A percentile compares a stretch with the other conserved stretches of the same genome.
phyloP scores from a whole-genome alignment of 2,888 invertebrate genomes.

The Caenorhabditis uteleia region DNA sequence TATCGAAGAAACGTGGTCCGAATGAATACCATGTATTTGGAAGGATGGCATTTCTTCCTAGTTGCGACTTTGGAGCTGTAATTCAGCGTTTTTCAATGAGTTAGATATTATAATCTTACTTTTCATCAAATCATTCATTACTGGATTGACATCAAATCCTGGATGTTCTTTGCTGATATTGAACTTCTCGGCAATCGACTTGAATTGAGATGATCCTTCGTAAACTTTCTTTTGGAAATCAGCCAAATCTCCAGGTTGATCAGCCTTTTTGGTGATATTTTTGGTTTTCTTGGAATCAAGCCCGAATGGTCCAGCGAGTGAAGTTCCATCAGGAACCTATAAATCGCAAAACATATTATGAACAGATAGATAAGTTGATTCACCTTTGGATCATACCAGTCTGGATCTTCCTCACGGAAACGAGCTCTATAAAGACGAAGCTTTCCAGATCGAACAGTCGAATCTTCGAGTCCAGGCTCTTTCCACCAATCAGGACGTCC shows the following conservation, averaged over 20 bases:
- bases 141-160: slow-evolving; percentile 61
- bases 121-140: slow-evolving; percentile 49
- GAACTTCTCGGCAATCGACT: slow-evolving; percentile 62
- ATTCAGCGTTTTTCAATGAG: background rate
- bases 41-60: slow-evolving; percentile 44
- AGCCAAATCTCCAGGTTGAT: slow-evolving; percentile 56
- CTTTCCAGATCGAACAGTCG: slow-evolving; percentile 42
- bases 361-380: background rate
- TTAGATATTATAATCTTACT: slow-evolving; percentile 19
- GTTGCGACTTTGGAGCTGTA: slow-evolving; percentile 45
- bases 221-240: slow-evolving; percentile 65
- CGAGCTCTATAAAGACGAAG: slow-evolving; percentile 37
- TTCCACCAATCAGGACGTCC: slow-evolving; percentile 66
- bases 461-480: slow-evolving; percentile 55
- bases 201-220: slow-evolving; percentile 60
- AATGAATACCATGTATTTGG: slow-evolving; percentile 52
- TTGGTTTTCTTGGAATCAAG: slow-evolving; percentile 57
- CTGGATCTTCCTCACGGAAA: slow-evolving; percentile 57
- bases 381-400: slow-evolving; percentile 57
- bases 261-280: slow-evolving; percentile 57
- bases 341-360: background rate
- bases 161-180: slow-evolving; percentile 65
- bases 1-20: slow-evolving; percentile 67
- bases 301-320: slow-evolving; percentile 61
- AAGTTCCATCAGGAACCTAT: slow-evolving; percentile 65